Conservation (phyloP, 2,113 vertebrate species). For the Calyptommatus sinebrachiatus region DNA sequence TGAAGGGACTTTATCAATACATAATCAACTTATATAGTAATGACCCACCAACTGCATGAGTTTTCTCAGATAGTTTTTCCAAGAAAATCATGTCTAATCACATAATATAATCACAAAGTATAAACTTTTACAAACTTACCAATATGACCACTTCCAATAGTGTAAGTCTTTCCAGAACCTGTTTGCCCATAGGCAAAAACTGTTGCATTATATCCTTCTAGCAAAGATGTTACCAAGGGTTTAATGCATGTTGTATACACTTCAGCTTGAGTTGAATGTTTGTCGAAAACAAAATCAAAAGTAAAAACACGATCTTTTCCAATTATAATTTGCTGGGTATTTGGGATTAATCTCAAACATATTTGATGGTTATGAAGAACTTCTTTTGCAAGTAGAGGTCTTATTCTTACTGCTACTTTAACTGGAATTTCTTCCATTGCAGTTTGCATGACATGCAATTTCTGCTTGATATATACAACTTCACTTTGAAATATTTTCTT, state of each 20-base stretch:
- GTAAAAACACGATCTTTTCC: slow-evolving; percentile 81
- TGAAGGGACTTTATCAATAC: background rate
- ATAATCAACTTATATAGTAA: background rate
- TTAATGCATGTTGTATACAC: slow-evolving; percentile 83
- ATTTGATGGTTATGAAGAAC: slow-evolving; percentile 81
- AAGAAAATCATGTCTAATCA: background rate
- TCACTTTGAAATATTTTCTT: slow-evolving; percentile 43
- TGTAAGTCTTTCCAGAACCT: slow-evolving; percentile 91
- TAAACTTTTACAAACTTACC: slow-evolving; percentile 70
- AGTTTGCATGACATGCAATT: slow-evolving; percentile 29
- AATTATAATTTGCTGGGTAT: slow-evolving; percentile 79
- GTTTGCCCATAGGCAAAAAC: slow-evolving; percentile 94
- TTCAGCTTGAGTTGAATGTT: slow-evolving; percentile 80
- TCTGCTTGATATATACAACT: slow-evolving; percentile 31
- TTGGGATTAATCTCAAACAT: slow-evolving; percentile 80
- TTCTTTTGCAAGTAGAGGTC: slow-evolving; percentile 86
- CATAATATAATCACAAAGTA: background rate
- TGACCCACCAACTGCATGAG: background rate
- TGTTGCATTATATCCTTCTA: slow-evolving; percentile 86
- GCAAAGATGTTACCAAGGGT: slow-evolving; percentile 78
- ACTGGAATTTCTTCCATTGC: slow-evolving; percentile 82
- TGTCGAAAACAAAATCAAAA: slow-evolving; percentile 89
- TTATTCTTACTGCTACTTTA: slow-evolving; percentile 87
- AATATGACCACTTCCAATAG: slow-evolving; percentile 77
- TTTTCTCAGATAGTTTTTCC: background rate